Evolutionary conservation across 2,888 invertebrate species (phyloP).

Genomic region (Eupithecia centaureata): DNA sequence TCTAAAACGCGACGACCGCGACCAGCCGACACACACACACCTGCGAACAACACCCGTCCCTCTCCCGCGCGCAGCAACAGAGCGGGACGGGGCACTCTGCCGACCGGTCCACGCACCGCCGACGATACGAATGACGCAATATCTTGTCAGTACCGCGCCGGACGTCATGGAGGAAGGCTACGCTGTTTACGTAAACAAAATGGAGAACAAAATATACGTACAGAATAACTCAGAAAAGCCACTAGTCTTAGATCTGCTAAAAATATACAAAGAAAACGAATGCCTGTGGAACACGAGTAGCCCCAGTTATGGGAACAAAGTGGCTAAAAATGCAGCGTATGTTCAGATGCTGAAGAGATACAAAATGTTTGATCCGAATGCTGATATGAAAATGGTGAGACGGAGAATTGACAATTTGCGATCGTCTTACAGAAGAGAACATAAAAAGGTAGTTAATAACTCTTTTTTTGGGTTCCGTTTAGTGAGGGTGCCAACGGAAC

Average conservation of each 20-base stretch:
- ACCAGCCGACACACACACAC: conserved; percentile 10
- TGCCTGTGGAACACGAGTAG: conserved; percentile 41
- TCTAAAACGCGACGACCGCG: conserved; percentile 4
- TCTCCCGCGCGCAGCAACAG: conserved; percentile 4
- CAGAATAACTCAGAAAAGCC: conserved; percentile 27
- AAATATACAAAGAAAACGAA: conserved; percentile 29
- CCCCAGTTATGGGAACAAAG: conserved; percentile 33
- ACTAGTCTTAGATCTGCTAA: conserved; percentile 34
- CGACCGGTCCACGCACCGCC: conserved; percentile 19
- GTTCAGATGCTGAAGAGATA: conserved; percentile 35
- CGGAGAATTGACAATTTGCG: conserved; percentile 44
- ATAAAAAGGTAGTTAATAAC: conserved; percentile 38
- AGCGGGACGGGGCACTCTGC: conserved; percentile 17
- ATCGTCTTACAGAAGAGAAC: conserved; percentile 42
- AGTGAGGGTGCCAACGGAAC: not conserved
- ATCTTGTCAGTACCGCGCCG: conserved; percentile 25
- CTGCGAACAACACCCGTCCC: conserved; percentile 8
- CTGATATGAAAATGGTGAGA: conserved; percentile 35
- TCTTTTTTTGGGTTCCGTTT: not conserved
- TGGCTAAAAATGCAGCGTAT: conserved; percentile 28
- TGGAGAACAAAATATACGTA: not conserved
- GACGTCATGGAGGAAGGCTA: conserved; percentile 2
- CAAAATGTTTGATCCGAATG: conserved; percentile 26
- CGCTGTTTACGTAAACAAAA: conserved; percentile 9
- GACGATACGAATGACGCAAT: conserved; percentile 15